Evolutionary conservation across 2,888 invertebrate genomes (phyloP).

Genomic region (Anticlea derivata): DNA sequence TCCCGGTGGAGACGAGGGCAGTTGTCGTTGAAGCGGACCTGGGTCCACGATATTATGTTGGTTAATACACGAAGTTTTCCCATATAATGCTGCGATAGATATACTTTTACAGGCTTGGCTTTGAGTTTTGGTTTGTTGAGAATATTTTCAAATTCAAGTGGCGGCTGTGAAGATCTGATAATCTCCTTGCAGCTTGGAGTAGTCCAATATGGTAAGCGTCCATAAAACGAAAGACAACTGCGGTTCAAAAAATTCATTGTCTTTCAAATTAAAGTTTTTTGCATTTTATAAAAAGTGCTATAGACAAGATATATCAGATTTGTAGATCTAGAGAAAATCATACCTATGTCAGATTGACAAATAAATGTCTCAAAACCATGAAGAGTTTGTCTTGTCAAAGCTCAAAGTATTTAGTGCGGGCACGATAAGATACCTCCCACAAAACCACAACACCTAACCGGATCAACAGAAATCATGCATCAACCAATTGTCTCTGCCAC

Average conservation of each 20-base stretch:
- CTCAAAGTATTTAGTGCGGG: no score
- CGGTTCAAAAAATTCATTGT: constrained; percentile 52
- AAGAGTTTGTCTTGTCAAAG: no score
- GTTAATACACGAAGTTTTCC: constrained; percentile 20
- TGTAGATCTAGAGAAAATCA: no score
- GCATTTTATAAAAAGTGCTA: no score
- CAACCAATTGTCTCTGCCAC: no score
- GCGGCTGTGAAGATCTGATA: constrained; percentile 28
- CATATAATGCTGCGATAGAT: constrained; percentile 17
- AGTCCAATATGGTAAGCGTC: constrained; percentile 44
- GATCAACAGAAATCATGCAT: no score
- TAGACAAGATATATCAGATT: no score
- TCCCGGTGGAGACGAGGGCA: constrained; percentile 69
- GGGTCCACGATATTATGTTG: constrained; percentile 52
- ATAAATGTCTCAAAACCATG: no score
- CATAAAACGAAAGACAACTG: constrained; percentile 40
- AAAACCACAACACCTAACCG: no score
- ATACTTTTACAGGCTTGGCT: constrained; percentile 13
- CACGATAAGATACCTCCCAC: no score
- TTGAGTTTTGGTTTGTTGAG: not conserved
- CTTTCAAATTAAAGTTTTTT: constrained; percentile 13
- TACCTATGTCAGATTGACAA: no score
- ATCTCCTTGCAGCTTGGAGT: constrained; percentile 43
- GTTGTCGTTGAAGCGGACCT: constrained; percentile 62
- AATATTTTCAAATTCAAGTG: constrained; percentile 18